Base-by-base conservation (phyloP, 2,797 vertebrate genomes). In the Crocidura indochinensis region DNA sequence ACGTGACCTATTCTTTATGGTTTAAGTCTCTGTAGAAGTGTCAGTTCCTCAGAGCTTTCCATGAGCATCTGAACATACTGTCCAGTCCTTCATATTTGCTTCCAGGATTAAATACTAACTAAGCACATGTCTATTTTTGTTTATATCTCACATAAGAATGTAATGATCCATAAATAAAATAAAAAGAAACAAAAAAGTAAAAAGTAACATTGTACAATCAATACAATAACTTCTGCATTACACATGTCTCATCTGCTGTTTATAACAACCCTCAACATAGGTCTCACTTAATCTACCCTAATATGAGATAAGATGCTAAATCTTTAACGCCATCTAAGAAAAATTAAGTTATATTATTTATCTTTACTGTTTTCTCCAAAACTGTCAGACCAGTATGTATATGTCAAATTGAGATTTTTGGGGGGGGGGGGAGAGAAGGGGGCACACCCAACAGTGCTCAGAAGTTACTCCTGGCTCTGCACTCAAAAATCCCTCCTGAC, bases 311-410 rank as follows among this genome's bases (percentile, higher is more conserved):
- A n/a, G 29, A 69, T 44, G 8, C n/a, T 79, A 24, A 84, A 79
- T 79, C 56, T 77, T 73, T 62, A 87, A 64, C 26, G 22, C 46
- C 10, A 67, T 49, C 29, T 80, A 72, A 76, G 29, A 73, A 86
- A 91, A 81, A 74, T 56, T n/a, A 84, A 89, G 2, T 51, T 27
- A 81, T 53, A 31, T 82, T 27, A 81, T 53, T 46, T 82, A 75
- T 15, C 53, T 80, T 85, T n/a, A 79, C 2, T 86, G 38, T 75
- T 81, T 68, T 67, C 22, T 77, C 44, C n/a, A 51, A 62, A 92
- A 88, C 2, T 77, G 6, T 89, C n/a, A 71, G 20, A 38, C 22
- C 8, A 78, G 20, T 15, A 10, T 56, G 20, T 77, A 82, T 56
- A 38, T 38, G 38, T 38, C 38, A 38, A 38, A 38, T 38, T 38